Evolutionary conservation across 2,888 invertebrate species (phyloP).

Genomic region (Spisula solida): DNA sequence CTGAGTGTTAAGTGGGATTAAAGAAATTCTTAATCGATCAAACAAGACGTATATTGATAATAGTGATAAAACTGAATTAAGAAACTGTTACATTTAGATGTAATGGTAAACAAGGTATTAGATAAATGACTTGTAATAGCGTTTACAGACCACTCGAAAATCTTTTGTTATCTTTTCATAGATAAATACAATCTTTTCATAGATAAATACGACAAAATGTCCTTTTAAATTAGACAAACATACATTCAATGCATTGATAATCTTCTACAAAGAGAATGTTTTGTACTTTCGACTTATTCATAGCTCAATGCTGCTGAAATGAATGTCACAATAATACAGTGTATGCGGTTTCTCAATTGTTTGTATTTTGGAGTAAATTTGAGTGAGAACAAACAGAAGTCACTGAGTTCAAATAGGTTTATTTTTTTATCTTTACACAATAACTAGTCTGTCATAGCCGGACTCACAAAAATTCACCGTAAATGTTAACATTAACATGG

Average conservation of each 20-base stretch:
- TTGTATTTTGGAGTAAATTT: no score
- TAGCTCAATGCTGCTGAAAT: background rate
- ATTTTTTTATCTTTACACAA: background rate
- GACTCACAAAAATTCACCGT: no score
- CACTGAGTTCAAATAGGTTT: background rate
- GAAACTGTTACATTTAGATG: background rate
- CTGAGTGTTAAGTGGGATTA: background rate
- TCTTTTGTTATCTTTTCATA: background rate
- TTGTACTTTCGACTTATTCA: background rate
- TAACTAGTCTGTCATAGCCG: background rate
- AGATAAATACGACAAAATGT: background rate
- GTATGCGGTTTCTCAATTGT: no score
- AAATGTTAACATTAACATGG: no score
- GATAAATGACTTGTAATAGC: background rate
- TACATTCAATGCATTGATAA: background rate
- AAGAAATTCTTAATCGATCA: background rate
- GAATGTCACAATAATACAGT: background rate
- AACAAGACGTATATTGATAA: background rate
- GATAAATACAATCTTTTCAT: background rate
- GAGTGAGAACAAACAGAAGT: no score
- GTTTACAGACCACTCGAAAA: constrained; percentile 8
- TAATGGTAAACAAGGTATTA: background rate
- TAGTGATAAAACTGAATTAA: background rate
- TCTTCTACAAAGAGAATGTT: background rate
- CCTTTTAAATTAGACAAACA: background rate